phyloP scores from a whole-genome alignment of 2,888 invertebrate species.

The Dynastes hyllus region DNA sequence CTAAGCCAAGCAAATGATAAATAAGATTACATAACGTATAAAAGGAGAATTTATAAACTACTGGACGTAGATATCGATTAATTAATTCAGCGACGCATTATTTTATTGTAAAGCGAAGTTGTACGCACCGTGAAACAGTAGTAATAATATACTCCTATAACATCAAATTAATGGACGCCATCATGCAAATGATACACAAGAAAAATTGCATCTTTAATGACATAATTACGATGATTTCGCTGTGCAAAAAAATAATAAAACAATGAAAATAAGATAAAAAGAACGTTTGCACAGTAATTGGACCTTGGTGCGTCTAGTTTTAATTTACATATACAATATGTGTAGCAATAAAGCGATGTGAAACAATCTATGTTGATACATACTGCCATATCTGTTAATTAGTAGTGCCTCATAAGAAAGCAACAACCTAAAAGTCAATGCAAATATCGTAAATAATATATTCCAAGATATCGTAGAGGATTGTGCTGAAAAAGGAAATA shows the following conservation, averaged over 20 bases:
- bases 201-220: constrained; percentile 28
- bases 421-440: background rate
- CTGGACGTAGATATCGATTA: constrained; percentile 9
- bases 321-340: background rate
- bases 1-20: background rate
- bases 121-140: too few species aligned
- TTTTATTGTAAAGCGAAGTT: too few species aligned
- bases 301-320: constrained; percentile 2
- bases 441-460: too few species aligned
- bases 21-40: constrained; percentile 1
- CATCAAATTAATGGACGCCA: constrained; percentile 2
- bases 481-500: too few species aligned
- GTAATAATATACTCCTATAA: constrained; percentile 19
- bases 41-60: background rate
- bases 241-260: background rate
- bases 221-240: constrained; percentile 21
- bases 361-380: background rate
- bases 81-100: constrained; percentile 24
- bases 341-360: background rate
- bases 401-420: background rate
- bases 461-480: too few species aligned
- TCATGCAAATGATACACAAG: constrained; percentile 29
- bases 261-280: background rate
- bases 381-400: background rate
- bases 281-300: background rate